These are phyloP conservation scores for Campaea margaritaria DNA, from an alignment of 2,888 invertebrate species.

Conservation along the genomic window DNA sequence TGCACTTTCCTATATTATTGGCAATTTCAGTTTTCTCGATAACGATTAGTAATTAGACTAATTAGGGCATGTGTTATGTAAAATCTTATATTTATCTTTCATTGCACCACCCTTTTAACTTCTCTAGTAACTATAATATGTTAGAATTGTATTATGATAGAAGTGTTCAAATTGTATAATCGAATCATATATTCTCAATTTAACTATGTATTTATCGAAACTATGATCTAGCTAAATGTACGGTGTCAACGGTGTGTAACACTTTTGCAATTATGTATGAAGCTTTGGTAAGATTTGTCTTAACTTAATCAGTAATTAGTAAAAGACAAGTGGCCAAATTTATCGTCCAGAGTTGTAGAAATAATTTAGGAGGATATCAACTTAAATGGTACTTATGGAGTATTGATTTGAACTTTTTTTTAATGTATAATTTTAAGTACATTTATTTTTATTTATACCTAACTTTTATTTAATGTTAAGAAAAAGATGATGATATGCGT, in stretches of 20 bases:
- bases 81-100: slow-evolving; percentile 23
- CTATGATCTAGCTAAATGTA: slow-evolving; percentile 22
- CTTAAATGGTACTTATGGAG: slow-evolving; percentile 30
- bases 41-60: slow-evolving; percentile 23
- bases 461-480: slow-evolving; percentile 8
- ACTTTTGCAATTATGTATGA: slow-evolving; percentile 55
- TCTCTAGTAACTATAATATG: slow-evolving; percentile 25
- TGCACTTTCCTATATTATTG: slow-evolving; percentile 44
- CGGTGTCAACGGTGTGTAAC: slow-evolving; percentile 40
- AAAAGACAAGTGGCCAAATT: slow-evolving; percentile 83
- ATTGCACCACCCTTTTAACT: slow-evolving; percentile 34
- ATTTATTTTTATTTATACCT: slow-evolving; percentile 16
- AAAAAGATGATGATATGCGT: background rate
- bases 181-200: slow-evolving; percentile 23
- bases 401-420: slow-evolving; percentile 19
- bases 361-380: slow-evolving; percentile 31
- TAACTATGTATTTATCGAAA: slow-evolving; percentile 30
- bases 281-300: slow-evolving; percentile 59
- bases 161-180: slow-evolving; percentile 41
- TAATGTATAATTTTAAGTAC: slow-evolving; percentile 24
- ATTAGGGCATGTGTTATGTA: background rate
- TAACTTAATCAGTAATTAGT: slow-evolving; percentile 64
- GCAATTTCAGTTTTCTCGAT: slow-evolving; percentile 24
- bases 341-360: slow-evolving; percentile 68
- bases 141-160: slow-evolving; percentile 32